A percentile compares a stretch with the other conserved stretches of the same genome.
Conservation (phyloP, 2,888 invertebrate species). For the Lasioglossum pauxillum region DNA sequence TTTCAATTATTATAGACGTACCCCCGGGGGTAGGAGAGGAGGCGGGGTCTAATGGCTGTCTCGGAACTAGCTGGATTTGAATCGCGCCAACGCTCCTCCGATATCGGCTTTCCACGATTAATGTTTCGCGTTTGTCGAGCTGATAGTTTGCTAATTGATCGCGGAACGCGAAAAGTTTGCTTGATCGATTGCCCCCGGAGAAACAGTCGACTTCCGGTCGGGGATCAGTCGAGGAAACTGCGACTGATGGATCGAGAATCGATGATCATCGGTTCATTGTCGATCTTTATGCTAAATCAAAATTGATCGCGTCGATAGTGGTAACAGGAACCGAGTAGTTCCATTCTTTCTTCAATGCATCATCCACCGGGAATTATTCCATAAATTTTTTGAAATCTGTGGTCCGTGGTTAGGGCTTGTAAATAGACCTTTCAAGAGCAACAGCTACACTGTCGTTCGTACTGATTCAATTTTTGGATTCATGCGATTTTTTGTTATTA, state of each 20-base stretch:
- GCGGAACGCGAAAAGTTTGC: neutral
- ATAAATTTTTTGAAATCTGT: neutral
- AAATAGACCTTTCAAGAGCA: neutral
- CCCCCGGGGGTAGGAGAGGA: neutral
- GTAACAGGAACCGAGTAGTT: neutral
- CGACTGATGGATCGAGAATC: neutral
- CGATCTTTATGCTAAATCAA: neutral
- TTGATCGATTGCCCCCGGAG: conserved; percentile 1
- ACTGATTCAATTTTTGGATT: no score
- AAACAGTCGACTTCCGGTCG: neutral
- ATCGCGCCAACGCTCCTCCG: neutral
- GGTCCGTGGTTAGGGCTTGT: neutral
- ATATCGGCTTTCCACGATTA: conserved; percentile 7
- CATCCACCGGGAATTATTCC: neutral
- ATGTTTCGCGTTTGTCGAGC: conserved; percentile 1
- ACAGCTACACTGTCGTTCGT: neutral
- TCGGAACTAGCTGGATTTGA: neutral
- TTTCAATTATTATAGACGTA: conserved; percentile 18
- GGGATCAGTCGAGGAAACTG: neutral
- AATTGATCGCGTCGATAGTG: neutral
- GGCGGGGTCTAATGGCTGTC: neutral
- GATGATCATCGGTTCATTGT: conserved; percentile 6
- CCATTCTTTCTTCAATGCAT: neutral
- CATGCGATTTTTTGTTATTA: no score
- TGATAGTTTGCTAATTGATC: conserved; percentile 5